Percentiles rank a stretch among this genome's conserved stretches.
These are phyloP conservation scores for Indicator indicator DNA, from an alignment of 2,113 vertebrate genomes.

Conservation along the genomic window DNA sequence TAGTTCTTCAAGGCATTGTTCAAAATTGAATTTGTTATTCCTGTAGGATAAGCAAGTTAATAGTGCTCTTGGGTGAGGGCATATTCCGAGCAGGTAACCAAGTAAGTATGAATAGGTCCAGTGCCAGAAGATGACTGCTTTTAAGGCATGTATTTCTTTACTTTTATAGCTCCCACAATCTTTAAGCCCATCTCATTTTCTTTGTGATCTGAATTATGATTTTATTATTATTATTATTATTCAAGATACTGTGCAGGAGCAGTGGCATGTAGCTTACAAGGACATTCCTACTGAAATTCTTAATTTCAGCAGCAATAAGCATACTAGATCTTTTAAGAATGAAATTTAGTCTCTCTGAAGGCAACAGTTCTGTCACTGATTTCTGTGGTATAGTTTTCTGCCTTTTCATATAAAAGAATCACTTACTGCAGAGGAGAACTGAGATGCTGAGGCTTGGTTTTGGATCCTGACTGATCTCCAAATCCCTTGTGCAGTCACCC, in stretches of 20 bases:
- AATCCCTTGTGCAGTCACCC: slow-evolving; percentile 26
- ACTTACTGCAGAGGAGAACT: not conserved
- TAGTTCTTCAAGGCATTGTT: not conserved
- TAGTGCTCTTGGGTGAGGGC: not conserved
- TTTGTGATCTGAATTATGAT: not conserved
- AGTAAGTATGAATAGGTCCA: not conserved
- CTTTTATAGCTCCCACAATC: not conserved
- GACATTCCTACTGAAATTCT: not conserved
- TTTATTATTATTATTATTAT: not conserved
- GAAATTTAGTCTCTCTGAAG: not conserved
- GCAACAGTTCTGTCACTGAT: not conserved
- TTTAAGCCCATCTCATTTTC: not conserved
- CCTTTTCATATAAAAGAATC: slow-evolving; percentile 12
- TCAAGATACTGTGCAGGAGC: not conserved
- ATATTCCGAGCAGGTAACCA: not conserved
- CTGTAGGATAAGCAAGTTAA: not conserved
- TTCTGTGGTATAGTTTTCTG: not conserved
- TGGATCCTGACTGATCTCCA: slow-evolving; percentile 35
- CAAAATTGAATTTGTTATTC: not conserved
- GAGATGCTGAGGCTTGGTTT: not conserved
- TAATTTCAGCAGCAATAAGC: not conserved
- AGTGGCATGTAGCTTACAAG: not conserved
- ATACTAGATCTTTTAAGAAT: not conserved
- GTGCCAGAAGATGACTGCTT: not conserved
- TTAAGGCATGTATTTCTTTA: not conserved